Evolutionary conservation across 2,888 invertebrate species (phyloP).

Genomic region (Ectropis crepuscularia): DNA sequence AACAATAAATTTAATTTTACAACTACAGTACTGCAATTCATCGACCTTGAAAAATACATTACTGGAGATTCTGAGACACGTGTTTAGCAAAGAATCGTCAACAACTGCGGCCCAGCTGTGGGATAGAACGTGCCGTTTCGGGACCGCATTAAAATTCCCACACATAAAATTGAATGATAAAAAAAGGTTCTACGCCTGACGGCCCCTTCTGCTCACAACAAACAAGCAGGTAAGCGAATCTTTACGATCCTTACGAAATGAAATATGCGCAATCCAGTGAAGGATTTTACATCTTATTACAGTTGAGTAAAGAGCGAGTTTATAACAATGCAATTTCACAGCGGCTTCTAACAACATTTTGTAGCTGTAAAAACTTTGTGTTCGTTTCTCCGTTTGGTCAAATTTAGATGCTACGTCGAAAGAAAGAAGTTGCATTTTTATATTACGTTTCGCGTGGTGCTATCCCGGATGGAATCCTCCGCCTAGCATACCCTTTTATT

Average conservation of each 20-base stretch:
- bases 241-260: constrained; percentile 76
- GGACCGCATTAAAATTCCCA: constrained; percentile 81
- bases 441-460: constrained; percentile 43
- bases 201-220: constrained; percentile 78
- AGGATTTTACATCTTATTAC: constrained; percentile 77
- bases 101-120: constrained; percentile 79
- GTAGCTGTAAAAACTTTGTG: constrained; percentile 63
- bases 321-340: constrained; percentile 58
- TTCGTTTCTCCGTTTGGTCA: constrained; percentile 57
- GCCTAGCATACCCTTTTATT: constrained; percentile 52
- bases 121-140: constrained; percentile 80
- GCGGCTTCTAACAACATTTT: constrained; percentile 60
- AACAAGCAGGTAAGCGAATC: constrained; percentile 84
- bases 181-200: constrained; percentile 70
- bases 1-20: constrained; percentile 59
- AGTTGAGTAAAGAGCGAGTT: constrained; percentile 60
- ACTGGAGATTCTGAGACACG: constrained; percentile 65
- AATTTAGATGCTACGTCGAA: constrained; percentile 53
- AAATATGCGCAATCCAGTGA: constrained; percentile 69
- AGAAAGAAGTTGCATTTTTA: constrained; percentile 52
- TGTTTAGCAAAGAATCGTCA: constrained; percentile 72
- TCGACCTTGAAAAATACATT: constrained; percentile 48
- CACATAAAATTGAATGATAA: constrained; percentile 79
- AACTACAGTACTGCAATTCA: constrained; percentile 48
- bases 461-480: constrained; percentile 48